Conservation (phyloP, 2,888 invertebrate genomes). For the Mythimna albipuncta region DNA sequence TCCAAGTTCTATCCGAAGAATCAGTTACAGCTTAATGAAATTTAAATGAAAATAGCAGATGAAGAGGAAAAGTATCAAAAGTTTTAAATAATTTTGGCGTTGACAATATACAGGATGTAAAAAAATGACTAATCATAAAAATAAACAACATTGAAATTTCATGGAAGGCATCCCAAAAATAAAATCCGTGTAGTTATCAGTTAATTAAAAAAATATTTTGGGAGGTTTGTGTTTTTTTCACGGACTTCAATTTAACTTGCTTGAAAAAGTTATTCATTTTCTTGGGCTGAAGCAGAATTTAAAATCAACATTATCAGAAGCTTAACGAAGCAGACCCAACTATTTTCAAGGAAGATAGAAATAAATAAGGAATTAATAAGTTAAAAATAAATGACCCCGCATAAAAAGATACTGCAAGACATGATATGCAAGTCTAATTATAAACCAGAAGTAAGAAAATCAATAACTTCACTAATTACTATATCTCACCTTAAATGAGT, state of each 20-base stretch:
- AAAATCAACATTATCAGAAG: too few species aligned
- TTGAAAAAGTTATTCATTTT: too few species aligned
- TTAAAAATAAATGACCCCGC: background rate
- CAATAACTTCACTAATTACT: conserved; percentile 17
- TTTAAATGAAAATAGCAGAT: background rate
- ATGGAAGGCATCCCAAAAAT: too few species aligned
- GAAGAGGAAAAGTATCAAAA: background rate
- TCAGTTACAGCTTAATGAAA: background rate
- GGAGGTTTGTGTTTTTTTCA: too few species aligned
- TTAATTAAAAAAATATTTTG: too few species aligned
- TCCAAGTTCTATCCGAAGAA: background rate
- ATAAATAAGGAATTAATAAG: conserved; percentile 1
- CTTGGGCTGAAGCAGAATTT: too few species aligned
- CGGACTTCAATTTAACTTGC: too few species aligned
- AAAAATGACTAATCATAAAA: too few species aligned
- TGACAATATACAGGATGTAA: background rate
- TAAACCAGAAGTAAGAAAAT: conserved; percentile 21
- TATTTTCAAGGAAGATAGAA: background rate
- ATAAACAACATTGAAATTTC: too few species aligned
- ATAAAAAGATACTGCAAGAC: background rate
- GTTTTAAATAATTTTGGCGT: background rate
- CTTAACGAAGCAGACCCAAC: background rate
- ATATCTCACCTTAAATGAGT: conserved; percentile 26
- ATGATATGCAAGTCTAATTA: background rate
- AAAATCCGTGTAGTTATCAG: too few species aligned